These are phyloP conservation scores for Lepus timidus DNA, from an alignment of 2,113 vertebrate species.

Conservation along the genomic window DNA sequence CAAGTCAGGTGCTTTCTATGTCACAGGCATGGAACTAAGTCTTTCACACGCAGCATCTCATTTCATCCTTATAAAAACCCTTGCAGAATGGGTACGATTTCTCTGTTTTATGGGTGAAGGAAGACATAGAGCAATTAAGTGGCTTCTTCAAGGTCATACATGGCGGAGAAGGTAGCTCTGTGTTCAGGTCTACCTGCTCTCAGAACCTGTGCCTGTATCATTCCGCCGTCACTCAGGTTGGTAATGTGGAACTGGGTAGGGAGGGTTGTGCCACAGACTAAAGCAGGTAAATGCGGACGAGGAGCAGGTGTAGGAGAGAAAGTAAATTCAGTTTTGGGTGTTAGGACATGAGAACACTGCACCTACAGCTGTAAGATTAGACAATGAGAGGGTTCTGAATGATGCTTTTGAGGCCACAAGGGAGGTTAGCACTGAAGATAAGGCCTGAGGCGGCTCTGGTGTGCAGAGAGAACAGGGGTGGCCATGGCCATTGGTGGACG, in stretches of 20 bases:
- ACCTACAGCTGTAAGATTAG: background rate
- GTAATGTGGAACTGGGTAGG: background rate
- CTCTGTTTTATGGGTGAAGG: background rate
- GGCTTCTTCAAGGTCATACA: background rate
- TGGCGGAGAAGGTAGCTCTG: background rate
- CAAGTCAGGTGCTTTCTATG: too few relatives aligned
- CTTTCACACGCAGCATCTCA: too few relatives aligned
- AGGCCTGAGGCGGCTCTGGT: background rate
- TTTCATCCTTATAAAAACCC: too few relatives aligned
- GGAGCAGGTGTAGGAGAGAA: background rate
- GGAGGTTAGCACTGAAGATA: background rate
- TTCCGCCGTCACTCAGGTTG: background rate
- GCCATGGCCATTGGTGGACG: background rate
- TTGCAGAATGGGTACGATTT: too few relatives aligned
- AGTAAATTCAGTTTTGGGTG: background rate
- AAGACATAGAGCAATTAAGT: background rate
- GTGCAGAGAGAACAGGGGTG: background rate
- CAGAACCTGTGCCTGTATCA: background rate
- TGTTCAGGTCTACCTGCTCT: background rate
- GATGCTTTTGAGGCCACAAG: background rate
- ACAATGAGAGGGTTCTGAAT: background rate
- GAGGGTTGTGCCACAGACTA: background rate
- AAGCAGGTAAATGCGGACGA: background rate
- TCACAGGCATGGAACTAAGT: too few relatives aligned
- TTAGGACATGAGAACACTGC: background rate